These are phyloP conservation scores for Poecilia gillii DNA, from an alignment of 2,797 vertebrate genomes.

Conservation along the genomic window DNA sequence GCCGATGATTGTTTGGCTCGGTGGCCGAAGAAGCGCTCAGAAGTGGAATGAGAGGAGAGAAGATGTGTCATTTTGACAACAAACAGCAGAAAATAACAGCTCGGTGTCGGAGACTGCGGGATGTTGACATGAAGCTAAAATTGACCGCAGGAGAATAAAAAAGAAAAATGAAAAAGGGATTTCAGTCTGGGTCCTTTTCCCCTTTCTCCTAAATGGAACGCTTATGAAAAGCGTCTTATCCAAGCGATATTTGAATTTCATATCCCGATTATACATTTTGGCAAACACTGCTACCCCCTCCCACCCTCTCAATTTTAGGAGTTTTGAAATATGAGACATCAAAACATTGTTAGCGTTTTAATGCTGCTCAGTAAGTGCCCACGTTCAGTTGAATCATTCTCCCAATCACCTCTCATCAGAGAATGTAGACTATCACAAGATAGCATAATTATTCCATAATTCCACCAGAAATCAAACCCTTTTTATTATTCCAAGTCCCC, in stretches of 20 bases:
- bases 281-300: slow-evolving; percentile 56
- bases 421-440: slow-evolving; percentile 96
- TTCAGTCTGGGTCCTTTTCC: slow-evolving; percentile 29
- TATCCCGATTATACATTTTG: slow-evolving; percentile 47
- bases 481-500: slow-evolving; percentile 93
- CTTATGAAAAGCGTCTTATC: slow-evolving; percentile 37
- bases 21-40: slow-evolving; percentile 64
- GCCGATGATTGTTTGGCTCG: slow-evolving; percentile 79
- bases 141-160: slow-evolving; percentile 31
- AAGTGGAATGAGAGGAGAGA: slow-evolving; percentile 65
- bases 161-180: slow-evolving; percentile 44
- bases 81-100: slow-evolving; percentile 80
- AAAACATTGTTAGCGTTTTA: slow-evolving; percentile 81
- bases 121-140: slow-evolving; percentile 63
- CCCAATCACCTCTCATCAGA: slow-evolving; percentile 88
- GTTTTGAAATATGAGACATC: slow-evolving; percentile 72
- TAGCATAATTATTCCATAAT: slow-evolving; percentile 98
- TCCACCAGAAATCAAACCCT: slow-evolving; percentile 95
- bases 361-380: slow-evolving; percentile 81
- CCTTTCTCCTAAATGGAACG: slow-evolving; percentile 43
- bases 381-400: slow-evolving; percentile 86
- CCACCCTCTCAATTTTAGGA: slow-evolving; percentile 44
- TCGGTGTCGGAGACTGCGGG: slow-evolving; percentile 54
- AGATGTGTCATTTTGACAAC: slow-evolving; percentile 78
- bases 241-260: slow-evolving; percentile 47